Percentiles rank a stretch among this genome's conserved stretches.
phyloP scores from a whole-genome alignment of 2,797 vertebrate genomes.

The Cottoperca gobio region DNA sequence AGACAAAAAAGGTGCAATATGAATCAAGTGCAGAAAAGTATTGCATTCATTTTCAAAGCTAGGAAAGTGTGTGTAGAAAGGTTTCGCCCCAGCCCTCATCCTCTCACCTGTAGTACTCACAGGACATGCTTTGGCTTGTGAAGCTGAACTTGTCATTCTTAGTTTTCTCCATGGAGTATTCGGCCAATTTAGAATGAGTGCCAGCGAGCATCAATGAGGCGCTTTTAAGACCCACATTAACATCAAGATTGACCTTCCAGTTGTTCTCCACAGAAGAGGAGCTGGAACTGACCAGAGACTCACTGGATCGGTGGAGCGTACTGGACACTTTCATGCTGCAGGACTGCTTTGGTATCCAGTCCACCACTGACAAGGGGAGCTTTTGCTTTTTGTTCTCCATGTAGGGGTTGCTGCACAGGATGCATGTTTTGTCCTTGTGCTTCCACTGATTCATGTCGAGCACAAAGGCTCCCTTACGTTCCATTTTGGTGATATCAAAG shows the following conservation, averaged over 20 bases:
- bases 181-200: conserved; percentile 81
- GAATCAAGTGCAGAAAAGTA: no score
- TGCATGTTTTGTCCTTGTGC: conserved; percentile 83
- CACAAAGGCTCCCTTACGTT: conserved; percentile 84
- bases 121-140: conserved; percentile 81
- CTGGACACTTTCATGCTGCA: conserved; percentile 81
- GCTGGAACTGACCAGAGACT: conserved; percentile 76
- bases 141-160: conserved; percentile 89
- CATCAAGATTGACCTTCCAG: conserved; percentile 81
- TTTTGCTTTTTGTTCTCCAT: conserved; percentile 73
- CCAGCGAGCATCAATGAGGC: conserved; percentile 78
- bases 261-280: conserved; percentile 80
- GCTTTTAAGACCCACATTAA: accelerated
- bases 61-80: neutral
- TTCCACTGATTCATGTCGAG: conserved; percentile 80
- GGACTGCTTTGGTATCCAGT: conserved; percentile 81
- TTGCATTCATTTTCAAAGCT: neutral
- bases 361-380: conserved; percentile 74
- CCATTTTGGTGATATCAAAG: conserved; percentile 88
- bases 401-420: conserved; percentile 84
- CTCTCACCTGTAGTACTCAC: conserved; percentile 88
- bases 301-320: conserved; percentile 77
- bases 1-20: no score
- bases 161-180: conserved; percentile 86
- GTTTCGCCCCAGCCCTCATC: neutral